Conservation (phyloP, 2,888 invertebrate genomes). For the Matsumyia berberina region DNA sequence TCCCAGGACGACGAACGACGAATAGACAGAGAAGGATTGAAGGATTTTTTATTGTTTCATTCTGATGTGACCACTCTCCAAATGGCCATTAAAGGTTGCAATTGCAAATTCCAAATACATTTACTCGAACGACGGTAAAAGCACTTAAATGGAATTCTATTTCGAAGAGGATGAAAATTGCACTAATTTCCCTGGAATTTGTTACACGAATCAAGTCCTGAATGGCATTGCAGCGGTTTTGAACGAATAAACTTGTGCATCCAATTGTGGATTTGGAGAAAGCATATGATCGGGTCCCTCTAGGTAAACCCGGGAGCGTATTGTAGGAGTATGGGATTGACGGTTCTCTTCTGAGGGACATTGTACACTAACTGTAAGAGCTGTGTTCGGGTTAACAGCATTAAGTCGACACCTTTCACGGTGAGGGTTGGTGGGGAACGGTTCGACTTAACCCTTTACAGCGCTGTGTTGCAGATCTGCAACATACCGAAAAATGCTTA, state of each 20-base stretch:
- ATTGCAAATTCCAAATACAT: not conserved
- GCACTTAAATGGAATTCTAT: not conserved
- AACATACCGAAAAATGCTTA: no score
- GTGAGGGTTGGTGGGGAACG: no score
- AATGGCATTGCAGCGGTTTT: not conserved
- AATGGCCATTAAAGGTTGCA: not conserved
- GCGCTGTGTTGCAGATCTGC: no score
- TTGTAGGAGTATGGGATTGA: no score
- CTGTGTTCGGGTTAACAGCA: no score
- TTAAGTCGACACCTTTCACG: no score
- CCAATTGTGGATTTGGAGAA: not conserved
- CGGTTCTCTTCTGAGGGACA: no score
- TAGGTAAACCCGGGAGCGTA: no score
- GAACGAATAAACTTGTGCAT: not conserved
- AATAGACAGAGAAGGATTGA: constrained; percentile 7
- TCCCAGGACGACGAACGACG: not conserved
- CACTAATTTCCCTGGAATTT: not conserved
- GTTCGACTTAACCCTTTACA: no score
- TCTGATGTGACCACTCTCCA: not conserved
- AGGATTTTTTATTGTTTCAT: not conserved
- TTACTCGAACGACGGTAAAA: not conserved
- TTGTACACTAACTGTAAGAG: no score
- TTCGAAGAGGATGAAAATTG: not conserved
- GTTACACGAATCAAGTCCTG: not conserved
- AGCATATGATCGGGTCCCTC: no score